A percentile compares a stretch with the other conserved stretches of the same genome.
These are phyloP conservation scores for Recurvirostra avosetta DNA, from an alignment of 2,113 vertebrate species.

Conservation along the genomic window DNA sequence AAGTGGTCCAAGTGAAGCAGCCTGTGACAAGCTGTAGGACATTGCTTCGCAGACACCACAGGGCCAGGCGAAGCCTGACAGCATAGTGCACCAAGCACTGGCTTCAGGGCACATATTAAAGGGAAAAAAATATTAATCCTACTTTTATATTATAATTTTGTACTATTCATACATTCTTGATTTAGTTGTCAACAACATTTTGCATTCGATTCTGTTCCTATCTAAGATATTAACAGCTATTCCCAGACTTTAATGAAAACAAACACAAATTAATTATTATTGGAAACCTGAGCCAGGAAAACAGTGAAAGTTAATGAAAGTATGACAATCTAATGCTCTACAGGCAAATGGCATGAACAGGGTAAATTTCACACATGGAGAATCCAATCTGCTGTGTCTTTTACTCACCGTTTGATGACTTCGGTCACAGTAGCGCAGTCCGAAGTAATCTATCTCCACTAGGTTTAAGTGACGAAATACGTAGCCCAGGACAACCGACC, in stretches of 20 bases:
- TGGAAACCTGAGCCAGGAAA: neutral
- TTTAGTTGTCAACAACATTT: neutral
- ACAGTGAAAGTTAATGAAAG: neutral
- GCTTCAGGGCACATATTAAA: neutral
- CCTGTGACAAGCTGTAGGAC: neutral
- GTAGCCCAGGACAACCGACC: conserved; percentile 82
- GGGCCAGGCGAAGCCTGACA: neutral
- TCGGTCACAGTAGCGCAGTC: conserved; percentile 89
- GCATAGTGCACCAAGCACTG: neutral
- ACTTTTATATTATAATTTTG: neutral
- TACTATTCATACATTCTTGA: neutral
- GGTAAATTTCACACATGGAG: neutral
- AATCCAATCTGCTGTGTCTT: neutral
- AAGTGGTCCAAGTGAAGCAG: neutral
- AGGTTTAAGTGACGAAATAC: conserved; percentile 88
- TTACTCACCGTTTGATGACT: conserved; percentile 89
- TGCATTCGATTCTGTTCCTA: neutral
- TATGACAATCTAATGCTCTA: neutral
- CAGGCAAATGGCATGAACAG: neutral
- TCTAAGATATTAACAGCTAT: neutral
- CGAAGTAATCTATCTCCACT: conserved; percentile 88
- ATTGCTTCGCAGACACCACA: neutral
- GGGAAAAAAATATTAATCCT: neutral
- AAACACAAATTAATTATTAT: neutral
- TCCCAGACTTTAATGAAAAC: neutral